Base-by-base conservation (phyloP, 2,888 invertebrate genomes). In the Cryptophagus acutangulus region DNA sequence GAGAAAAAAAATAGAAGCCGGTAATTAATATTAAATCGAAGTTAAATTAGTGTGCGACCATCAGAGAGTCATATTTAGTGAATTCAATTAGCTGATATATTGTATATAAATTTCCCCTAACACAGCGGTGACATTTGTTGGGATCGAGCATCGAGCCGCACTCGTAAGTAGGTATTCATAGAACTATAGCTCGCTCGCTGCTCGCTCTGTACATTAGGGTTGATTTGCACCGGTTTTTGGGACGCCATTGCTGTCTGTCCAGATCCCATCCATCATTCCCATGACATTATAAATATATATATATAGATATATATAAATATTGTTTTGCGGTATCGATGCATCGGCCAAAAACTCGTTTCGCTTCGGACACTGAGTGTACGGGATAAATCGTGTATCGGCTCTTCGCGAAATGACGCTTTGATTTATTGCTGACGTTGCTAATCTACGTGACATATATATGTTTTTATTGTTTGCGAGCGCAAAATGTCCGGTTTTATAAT, bases 381-480 rank as follows among this genome's bases (percentile, higher is more conserved):
- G n/a, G n/a, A 25, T 3, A 25, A 3, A 2, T 14, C 41, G 31
- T 43, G 41, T 35, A 30, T 52, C 51, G 52, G 56, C 59, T 61
- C 61, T 62, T 65, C 61, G 56, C 62, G 61, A 64, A 68, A 67
- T 69, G 68, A 67, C 66, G 65, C 62, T 65, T 69, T 70, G 69
- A 70, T 70, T 69, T 70, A 70, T 70, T 59, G 65, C 60, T 67
- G 68, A 69, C 69, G 66, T 65, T 59, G 67, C 67, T 68, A 70
- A 70, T 70, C 69, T 70, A 67, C 65, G 66, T 67, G 68, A 68
- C 67, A 65, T 66, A 66, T 66, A 66, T 66, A 61, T 65, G 64
- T 68, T 69, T 70, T 69, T 69, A 68, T 69, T 69, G 67, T 69
- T 67, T 63, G 66, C 58, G 59, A 65, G 64, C 61, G 64, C 62